Conservation (phyloP, 2,888 invertebrate genomes). For the Cactoblastis cactorum region DNA sequence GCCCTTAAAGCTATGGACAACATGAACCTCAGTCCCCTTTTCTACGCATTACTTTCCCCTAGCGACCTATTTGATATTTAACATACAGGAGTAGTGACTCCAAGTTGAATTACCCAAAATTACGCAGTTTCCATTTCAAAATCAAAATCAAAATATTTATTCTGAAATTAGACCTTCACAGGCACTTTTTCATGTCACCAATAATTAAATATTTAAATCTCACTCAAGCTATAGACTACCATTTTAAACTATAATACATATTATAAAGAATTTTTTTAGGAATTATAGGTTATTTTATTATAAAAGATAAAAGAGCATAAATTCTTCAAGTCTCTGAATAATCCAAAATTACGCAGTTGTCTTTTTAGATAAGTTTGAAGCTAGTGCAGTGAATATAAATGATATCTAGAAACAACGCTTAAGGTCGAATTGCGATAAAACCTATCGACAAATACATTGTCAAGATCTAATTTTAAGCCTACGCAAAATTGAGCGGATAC, state of each 20-base stretch:
- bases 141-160: too few relatives aligned
- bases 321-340: conserved; percentile 24
- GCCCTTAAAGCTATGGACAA: conserved; percentile 47
- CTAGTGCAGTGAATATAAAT: conserved; percentile 5
- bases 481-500: conserved; percentile 65
- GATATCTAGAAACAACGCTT: not conserved
- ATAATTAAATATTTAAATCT: too few relatives aligned
- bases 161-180: too few relatives aligned
- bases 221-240: too few relatives aligned
- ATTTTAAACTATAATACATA: too few relatives aligned
- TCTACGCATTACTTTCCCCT: conserved; percentile 33
- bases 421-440: conserved; percentile 19
- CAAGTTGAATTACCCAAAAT: too few relatives aligned
- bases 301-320: conserved; percentile 35
- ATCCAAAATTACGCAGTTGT: conserved; percentile 32
- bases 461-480: conserved; percentile 40
- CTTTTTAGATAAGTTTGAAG: conserved; percentile 9
- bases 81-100: too few relatives aligned
- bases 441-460: conserved; percentile 26
- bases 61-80: too few relatives aligned
- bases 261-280: too few relatives aligned
- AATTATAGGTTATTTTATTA: too few relatives aligned
- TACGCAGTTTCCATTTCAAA: too few relatives aligned
- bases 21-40: conserved; percentile 45
- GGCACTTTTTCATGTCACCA: too few relatives aligned